phyloP scores from a whole-genome alignment of 2,888 invertebrate species.

The Choreutis nemorana region DNA sequence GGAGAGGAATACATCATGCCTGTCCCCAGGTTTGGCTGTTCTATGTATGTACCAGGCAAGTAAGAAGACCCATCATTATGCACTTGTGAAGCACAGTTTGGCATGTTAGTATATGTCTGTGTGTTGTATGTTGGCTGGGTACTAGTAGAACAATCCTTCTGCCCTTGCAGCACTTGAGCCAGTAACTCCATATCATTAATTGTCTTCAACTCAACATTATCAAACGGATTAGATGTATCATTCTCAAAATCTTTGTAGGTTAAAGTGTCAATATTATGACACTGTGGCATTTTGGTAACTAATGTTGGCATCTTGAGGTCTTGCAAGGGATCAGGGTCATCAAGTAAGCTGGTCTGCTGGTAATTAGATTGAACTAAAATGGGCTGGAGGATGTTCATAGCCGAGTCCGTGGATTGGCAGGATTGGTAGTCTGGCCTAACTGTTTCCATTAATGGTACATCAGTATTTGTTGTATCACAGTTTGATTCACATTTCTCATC shows the following conservation, averaged over 20 bases:
- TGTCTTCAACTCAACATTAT: slow-evolving; percentile 90
- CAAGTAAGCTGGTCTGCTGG: slow-evolving; percentile 38
- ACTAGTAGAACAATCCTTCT: slow-evolving; percentile 35
- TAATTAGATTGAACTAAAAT: slow-evolving; percentile 44
- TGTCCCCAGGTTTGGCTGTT: slow-evolving; percentile 36
- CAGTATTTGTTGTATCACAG: slow-evolving; percentile 33
- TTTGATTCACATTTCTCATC: slow-evolving; percentile 48
- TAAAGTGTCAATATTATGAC: slow-evolving; percentile 47
- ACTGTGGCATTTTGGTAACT: slow-evolving; percentile 31
- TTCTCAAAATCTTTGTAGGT: slow-evolving; percentile 86
- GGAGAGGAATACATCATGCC: slow-evolving; percentile 41
- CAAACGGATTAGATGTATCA: slow-evolving; percentile 92
- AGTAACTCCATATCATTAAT: slow-evolving; percentile 92
- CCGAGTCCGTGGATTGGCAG: slow-evolving; percentile 27
- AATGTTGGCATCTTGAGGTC: slow-evolving; percentile 39
- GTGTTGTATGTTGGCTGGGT: slow-evolving; percentile 26
- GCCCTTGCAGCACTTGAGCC: slow-evolving; percentile 74
- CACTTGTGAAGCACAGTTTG: slow-evolving; percentile 41
- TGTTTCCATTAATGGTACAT: slow-evolving; percentile 23
- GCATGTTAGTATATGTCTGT: slow-evolving; percentile 25
- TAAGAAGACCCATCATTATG: slow-evolving; percentile 41
- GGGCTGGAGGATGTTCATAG: slow-evolving; percentile 48
- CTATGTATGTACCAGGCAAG: slow-evolving; percentile 43
- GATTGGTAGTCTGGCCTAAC: slow-evolving; percentile 22
- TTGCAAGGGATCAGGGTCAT: slow-evolving; percentile 53